Conservation (phyloP, 2,797 vertebrate species). For the Enteromius thamalakanensis region DNA sequence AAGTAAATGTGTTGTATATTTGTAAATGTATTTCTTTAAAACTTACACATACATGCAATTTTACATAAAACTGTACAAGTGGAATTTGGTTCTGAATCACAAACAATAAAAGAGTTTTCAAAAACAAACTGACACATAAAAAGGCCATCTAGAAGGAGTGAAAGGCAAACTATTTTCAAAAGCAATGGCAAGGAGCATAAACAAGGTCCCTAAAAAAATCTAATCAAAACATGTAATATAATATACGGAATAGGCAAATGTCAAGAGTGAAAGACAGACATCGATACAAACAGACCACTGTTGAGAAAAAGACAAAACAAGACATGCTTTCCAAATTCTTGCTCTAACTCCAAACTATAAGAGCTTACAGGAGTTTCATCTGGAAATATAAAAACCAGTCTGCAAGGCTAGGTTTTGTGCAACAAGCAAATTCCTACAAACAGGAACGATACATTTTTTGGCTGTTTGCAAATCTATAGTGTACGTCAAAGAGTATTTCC, state of each 20-base stretch:
- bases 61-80: constrained; percentile 70
- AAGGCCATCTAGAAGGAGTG: constrained; percentile 60
- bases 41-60: constrained; percentile 75
- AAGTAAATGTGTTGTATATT: constrained; percentile 68
- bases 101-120: constrained; percentile 65
- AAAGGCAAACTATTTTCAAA: constrained; percentile 56
- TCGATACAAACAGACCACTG: constrained; percentile 37
- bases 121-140: constrained; percentile 62
- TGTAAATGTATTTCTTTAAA: constrained; percentile 68
- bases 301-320: constrained; percentile 36
- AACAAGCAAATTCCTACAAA: constrained; percentile 34
- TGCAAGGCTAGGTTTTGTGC: constrained; percentile 23
- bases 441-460: constrained; percentile 17
- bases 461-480: constrained; percentile 22
- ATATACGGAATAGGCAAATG: constrained; percentile 43
- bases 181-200: constrained; percentile 55
- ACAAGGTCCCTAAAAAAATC: constrained; percentile 16
- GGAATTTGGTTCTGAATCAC: constrained; percentile 62
- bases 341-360: constrained; percentile 46
- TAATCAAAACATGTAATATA: constrained; percentile 45
- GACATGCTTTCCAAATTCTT: constrained; percentile 46
- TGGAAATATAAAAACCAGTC: constrained; percentile 29
- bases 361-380: constrained; percentile 30
- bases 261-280: constrained; percentile 27
- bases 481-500: background rate